Conservation (phyloP, 37 sponge, comb jelly and placozoan species). For the Axinella damicornis region DNA sequence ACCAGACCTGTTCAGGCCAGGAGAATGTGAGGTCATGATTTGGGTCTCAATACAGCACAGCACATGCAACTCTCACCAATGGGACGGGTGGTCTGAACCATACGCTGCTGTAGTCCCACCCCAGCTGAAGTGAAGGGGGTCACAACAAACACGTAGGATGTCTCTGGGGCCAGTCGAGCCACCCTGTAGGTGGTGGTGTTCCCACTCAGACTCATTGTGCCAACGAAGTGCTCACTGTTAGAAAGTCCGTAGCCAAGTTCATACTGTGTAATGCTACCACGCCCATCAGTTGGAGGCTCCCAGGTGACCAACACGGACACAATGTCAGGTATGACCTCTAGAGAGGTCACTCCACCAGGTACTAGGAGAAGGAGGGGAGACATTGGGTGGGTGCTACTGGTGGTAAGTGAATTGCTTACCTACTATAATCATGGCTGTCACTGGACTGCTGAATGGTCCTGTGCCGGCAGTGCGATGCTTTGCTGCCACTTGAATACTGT, state of each 20-base stretch:
- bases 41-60: not conserved
- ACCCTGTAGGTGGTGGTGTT: constrained; percentile 10
- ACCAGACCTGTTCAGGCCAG: constrained; percentile 5
- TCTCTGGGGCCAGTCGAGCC: constrained; percentile 11
- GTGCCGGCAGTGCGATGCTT: constrained; percentile 12
- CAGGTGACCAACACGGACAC: constrained; percentile 24
- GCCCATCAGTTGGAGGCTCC: constrained; percentile 22
- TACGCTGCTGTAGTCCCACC: not conserved
- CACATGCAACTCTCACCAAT: constrained; percentile 13
- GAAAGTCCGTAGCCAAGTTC: not conserved
- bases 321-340: constrained; percentile 17
- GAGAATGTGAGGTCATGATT: not conserved
- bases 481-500: constrained; percentile 28
- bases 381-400: not conserved
- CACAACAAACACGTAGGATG: not conserved
- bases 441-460: constrained; percentile 13
- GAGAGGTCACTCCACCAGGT: constrained; percentile 20
- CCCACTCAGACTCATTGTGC: not conserved
- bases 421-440: constrained; percentile 2
- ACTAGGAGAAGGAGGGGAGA: constrained; percentile 4
- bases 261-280: constrained; percentile 34
- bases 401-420: constrained; percentile 12
- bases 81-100: not conserved
- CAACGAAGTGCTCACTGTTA: not conserved
- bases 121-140: not conserved